Evolutionary conservation across 2,888 invertebrate genomes (phyloP).

Genomic region (Dolichomitus sp.): DNA sequence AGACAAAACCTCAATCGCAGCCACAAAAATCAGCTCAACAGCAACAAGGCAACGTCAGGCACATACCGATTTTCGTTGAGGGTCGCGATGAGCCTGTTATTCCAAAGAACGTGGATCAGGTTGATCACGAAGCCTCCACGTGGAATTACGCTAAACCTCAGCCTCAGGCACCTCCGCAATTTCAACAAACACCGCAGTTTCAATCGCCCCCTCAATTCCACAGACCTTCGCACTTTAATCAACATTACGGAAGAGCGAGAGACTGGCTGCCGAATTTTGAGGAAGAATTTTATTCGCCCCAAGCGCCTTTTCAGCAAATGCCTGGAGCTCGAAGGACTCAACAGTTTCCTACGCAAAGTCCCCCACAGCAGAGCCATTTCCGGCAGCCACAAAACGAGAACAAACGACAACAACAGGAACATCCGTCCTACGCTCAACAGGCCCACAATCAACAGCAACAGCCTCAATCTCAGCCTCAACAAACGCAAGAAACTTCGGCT

Average conservation of each 20-base stretch:
- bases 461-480: conserved; percentile 79
- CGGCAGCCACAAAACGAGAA: conserved; percentile 42
- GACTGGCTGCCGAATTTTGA: conserved; percentile 87
- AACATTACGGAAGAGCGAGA: conserved; percentile 84
- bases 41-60: conserved; percentile 89
- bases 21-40: conserved; percentile 62
- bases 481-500: conserved; percentile 75
- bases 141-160: conserved; percentile 81
- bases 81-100: conserved; percentile 93
- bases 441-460: conserved; percentile 78
- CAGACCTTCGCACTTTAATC: conserved; percentile 85
- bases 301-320: conserved; percentile 84
- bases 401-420: conserved; percentile 36
- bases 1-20: conserved; percentile 74
- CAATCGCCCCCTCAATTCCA: conserved; percentile 77
- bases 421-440: conserved; percentile 36
- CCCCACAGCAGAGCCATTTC: conserved; percentile 28
- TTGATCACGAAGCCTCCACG: conserved; percentile 25
- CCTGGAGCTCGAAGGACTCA: conserved; percentile 58
- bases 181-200: conserved; percentile 64
- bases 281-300: conserved; percentile 86
- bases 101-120: conserved; percentile 88
- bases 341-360: conserved; percentile 47
- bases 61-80: conserved; percentile 96
- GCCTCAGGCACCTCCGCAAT: conserved; percentile 77